phyloP scores from a whole-genome alignment of 2,113 vertebrate genomes.

The Syngnathus floridae region DNA sequence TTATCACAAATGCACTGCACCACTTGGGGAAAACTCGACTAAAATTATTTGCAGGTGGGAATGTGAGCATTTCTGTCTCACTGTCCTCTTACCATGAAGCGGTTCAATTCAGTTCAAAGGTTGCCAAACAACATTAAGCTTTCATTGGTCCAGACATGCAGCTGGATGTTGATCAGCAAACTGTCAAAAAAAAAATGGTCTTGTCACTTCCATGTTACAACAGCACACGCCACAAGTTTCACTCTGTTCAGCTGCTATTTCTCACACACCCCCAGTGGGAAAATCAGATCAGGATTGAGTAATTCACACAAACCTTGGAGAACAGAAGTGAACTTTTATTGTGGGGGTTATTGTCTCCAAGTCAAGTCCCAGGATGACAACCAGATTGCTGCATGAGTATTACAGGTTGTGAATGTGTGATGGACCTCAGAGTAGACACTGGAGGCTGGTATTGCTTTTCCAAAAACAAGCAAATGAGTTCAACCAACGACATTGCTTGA shows the following conservation, averaged over 20 bases:
- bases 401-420: background rate
- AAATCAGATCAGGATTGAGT: background rate
- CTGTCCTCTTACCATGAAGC: background rate
- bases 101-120: background rate
- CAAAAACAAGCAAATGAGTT: background rate
- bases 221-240: background rate
- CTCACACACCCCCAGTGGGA: background rate
- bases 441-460: background rate
- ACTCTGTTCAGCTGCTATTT: background rate
- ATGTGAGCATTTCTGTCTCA: background rate
- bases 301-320: background rate
- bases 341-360: conserved; percentile 1
- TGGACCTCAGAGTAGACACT: background rate
- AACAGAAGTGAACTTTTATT: background rate
- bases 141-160: background rate
- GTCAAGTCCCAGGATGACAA: conserved; percentile 29
- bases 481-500: background rate
- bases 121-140: background rate
- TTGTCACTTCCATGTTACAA: background rate
- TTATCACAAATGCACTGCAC: background rate
- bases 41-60: background rate
- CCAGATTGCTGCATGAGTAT: background rate
- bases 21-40: background rate
- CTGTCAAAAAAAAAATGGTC: background rate
- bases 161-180: background rate